Conservation (phyloP, 2,888 invertebrate genomes). For the Aquatica leii region DNA sequence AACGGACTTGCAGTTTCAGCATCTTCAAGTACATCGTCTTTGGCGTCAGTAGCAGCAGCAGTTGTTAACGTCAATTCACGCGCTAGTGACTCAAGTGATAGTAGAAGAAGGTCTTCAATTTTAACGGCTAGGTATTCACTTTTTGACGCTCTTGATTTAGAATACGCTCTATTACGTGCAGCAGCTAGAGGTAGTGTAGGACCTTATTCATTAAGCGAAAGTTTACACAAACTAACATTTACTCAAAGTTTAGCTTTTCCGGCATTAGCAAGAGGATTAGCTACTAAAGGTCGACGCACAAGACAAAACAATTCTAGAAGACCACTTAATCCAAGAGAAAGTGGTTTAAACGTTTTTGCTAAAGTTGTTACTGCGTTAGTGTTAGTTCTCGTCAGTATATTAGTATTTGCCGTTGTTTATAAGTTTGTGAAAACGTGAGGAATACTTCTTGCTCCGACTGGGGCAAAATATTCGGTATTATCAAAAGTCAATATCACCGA, state of each 20-base stretch:
- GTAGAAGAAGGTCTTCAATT: constrained; percentile 65
- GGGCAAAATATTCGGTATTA: constrained; percentile 44
- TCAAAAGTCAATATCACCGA: constrained; percentile 19
- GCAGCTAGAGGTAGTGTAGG: constrained; percentile 77
- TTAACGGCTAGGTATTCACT: constrained; percentile 72
- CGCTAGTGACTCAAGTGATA: constrained; percentile 59
- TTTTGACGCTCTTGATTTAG: constrained; percentile 75
- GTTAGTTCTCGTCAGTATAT: constrained; percentile 72
- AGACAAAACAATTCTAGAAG: constrained; percentile 62
- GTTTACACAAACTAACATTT: constrained; percentile 76
- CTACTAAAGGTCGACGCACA: constrained; percentile 67
- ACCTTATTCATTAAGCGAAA: constrained; percentile 75
- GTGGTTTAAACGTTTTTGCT: constrained; percentile 74
- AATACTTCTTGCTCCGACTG: constrained; percentile 72
- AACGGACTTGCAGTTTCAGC: constrained; percentile 59
- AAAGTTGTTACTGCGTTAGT: constrained; percentile 76
- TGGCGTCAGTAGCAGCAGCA: constrained; percentile 63
- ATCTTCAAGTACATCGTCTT: constrained; percentile 66
- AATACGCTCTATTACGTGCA: constrained; percentile 73
- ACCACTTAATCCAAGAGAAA: constrained; percentile 69
- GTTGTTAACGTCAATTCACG: constrained; percentile 48
- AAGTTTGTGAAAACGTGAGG: constrained; percentile 81
- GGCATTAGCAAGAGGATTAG: constrained; percentile 73
- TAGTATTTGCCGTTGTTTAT: constrained; percentile 77
- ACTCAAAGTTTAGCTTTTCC: constrained; percentile 79